Evolutionary conservation across 2,888 invertebrate genomes (phyloP).

Genomic region (Cyaniris semiargus): DNA sequence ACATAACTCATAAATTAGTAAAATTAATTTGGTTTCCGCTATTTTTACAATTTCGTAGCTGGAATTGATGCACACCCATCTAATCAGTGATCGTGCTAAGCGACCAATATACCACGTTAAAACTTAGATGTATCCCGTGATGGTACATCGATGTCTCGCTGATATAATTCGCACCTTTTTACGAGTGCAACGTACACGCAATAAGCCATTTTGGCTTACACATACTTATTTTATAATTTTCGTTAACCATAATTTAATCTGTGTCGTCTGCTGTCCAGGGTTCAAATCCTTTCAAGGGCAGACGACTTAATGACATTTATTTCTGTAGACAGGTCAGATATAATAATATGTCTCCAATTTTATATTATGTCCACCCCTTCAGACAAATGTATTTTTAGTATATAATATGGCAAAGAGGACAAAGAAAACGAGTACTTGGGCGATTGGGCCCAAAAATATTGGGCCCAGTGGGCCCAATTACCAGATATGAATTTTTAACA

Average conservation of each 20-base stretch:
- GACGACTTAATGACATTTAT: background rate
- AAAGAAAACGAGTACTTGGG: no score
- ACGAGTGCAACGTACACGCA: constrained; percentile 48
- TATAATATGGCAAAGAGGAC: no score
- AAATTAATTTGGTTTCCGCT: no score
- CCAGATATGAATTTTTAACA: no score
- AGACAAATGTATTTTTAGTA: background rate
- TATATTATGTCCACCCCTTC: background rate
- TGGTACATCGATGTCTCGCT: constrained; percentile 43
- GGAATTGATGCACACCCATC: no score
- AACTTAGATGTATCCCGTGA: background rate
- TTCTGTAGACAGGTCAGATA: constrained; percentile 3
- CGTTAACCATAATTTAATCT: constrained; percentile 29
- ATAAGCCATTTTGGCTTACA: constrained; percentile 45
- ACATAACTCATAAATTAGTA: no score
- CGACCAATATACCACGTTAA: background rate
- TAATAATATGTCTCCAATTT: background rate
- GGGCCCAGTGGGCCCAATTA: no score
- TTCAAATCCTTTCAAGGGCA: constrained; percentile 8
- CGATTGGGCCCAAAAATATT: no score
- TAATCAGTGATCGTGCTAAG: background rate
- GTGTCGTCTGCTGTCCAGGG: constrained; percentile 2
- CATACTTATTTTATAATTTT: constrained; percentile 38
- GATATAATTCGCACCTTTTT: constrained; percentile 65
- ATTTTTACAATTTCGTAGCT: no score